Conservation (phyloP, 2,888 invertebrate genomes). For the Drosophila dives region DNA sequence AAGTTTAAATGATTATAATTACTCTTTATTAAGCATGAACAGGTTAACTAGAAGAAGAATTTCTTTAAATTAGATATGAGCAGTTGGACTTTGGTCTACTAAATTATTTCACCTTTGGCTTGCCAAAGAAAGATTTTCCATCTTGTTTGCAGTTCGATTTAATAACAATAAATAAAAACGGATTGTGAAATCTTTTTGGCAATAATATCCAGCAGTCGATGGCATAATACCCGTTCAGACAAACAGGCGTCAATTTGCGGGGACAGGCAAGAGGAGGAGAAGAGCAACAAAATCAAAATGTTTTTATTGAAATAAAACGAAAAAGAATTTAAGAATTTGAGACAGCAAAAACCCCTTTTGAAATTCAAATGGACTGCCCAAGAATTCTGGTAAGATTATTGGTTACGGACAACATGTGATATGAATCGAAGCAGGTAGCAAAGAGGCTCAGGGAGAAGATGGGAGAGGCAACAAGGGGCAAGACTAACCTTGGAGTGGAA, state of each 20-base stretch:
- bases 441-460: conserved; percentile 9
- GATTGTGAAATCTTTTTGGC: conserved; percentile 13
- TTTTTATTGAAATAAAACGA: conserved; percentile 58
- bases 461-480: conserved; percentile 32
- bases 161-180: conserved; percentile 24
- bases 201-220: conserved; percentile 32
- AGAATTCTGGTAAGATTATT: conserved; percentile 65
- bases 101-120: background rate
- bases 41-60: background rate
- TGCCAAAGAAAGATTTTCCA: background rate
- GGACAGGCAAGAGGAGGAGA: conserved; percentile 39
- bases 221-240: conserved; percentile 52
- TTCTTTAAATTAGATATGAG: background rate
- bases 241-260: conserved; percentile 61
- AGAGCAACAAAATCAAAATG: conserved; percentile 36
- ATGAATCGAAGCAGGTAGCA: conserved; percentile 54
- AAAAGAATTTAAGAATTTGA: conserved; percentile 16
- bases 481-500: conserved; percentile 5
- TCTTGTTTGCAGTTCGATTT: conserved; percentile 29
- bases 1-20: background rate
- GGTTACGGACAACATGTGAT: conserved; percentile 48
- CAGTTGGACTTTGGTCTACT: background rate
- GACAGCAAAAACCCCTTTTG: conserved; percentile 29
- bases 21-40: background rate
- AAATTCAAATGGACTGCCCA: conserved; percentile 45